Evolutionary conservation across 2,888 invertebrate species (phyloP).

Genomic region (Bruchidius siliquastri): DNA sequence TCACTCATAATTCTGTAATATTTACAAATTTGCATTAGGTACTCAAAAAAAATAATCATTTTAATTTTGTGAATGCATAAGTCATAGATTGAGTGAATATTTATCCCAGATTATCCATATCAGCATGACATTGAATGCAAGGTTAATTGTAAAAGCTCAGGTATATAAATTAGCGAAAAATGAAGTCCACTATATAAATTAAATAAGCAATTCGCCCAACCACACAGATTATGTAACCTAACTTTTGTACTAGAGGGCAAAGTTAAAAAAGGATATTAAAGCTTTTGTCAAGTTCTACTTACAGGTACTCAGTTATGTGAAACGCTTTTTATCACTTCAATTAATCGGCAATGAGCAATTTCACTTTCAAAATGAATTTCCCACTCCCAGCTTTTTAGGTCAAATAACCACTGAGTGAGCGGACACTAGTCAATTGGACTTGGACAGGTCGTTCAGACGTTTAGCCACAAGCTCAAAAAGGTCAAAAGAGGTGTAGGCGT

Average conservation of each 20-base stretch:
- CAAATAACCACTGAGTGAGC: not conserved
- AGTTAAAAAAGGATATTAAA: not conserved
- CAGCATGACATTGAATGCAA: too few species aligned
- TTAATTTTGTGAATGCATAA: too few species aligned
- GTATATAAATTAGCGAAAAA: too few species aligned
- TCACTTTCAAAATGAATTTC: not conserved
- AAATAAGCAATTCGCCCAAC: too few species aligned
- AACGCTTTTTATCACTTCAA: not conserved
- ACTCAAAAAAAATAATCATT: too few species aligned
- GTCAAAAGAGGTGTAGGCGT: too few species aligned
- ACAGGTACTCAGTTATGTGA: not conserved
- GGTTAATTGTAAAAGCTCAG: too few species aligned
- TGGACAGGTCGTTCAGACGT: not conserved
- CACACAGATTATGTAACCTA: conserved; percentile 11
- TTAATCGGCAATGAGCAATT: not conserved
- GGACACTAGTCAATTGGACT: not conserved
- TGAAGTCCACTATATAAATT: too few species aligned
- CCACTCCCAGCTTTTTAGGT: not conserved
- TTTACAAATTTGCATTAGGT: too few species aligned
- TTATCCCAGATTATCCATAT: too few species aligned
- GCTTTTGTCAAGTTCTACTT: not conserved
- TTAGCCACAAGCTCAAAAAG: not conserved
- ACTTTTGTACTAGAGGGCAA: not conserved
- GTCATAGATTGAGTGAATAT: too few species aligned
- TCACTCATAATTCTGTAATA: too few species aligned